Base-by-base conservation (phyloP, 2,888 invertebrate species). In the Perizoma flavofasciatum region DNA sequence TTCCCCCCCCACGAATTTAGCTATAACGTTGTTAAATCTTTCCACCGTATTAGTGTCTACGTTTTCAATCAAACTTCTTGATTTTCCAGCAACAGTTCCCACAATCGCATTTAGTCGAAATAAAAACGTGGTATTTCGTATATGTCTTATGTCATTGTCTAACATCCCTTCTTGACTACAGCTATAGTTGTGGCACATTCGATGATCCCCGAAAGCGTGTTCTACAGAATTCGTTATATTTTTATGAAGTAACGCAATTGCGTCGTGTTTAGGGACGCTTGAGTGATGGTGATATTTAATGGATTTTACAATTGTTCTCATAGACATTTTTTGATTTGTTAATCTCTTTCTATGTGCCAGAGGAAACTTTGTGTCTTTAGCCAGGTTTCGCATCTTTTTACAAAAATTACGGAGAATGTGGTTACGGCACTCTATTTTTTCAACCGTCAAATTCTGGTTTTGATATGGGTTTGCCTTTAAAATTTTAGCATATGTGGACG, bases 121-220 rank as follows among this genome's bases (percentile, higher is more conserved):
- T 47, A 45, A 54, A 6, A 45, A 32, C 4, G 10, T 43, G 4
- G 43, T 10, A 10, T n/a, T 43, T 6, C 6, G 35, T 35, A 35
- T 35, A 5, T 35, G 5, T 5, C 6, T 35, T 5, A 35, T 35
- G 5, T 35, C 6, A 35, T 6, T 35, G 6, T 35, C 35, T n/a
- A n/a, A n/a, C n/a, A n/a, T n/a, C n/a, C n/a, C 11, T 39, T 22
- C 47, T 48, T 46, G 47, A 63, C 59, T 56, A 40, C 71, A 67
- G 43, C 62, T 60, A 55, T 72, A 69, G 5, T 56, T 48, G 33
- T 62, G 49, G 39, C 70, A 71, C 5, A 65, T 57, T 53, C 40
- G 55, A 55, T 77, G 74, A 37, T 71, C 61, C 9, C 73, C 75
- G 64, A 65, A 77, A 37, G 74, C 71, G 68, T 80, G 77, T 47